These are phyloP conservation scores for Erythrocercus mccallii DNA, from an alignment of 2,113 vertebrate species.

Conservation along the genomic window DNA sequence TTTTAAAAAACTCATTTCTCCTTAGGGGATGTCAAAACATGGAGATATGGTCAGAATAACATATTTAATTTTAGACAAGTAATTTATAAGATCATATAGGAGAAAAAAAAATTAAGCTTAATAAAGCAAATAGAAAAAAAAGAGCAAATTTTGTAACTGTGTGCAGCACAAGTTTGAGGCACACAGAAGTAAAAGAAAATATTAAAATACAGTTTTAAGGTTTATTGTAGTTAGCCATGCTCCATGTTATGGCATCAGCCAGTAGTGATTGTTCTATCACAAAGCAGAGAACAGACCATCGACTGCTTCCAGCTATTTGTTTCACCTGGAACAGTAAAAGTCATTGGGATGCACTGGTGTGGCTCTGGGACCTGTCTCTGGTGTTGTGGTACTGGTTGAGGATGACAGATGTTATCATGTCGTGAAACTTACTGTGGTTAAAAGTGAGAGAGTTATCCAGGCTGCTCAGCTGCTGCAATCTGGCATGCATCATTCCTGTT, in stretches of 20 bases:
- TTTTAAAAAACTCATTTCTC: constrained; percentile 13
- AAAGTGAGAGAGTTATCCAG: constrained; percentile 99
- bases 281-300: constrained; percentile 4
- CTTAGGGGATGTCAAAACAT: constrained; percentile 65
- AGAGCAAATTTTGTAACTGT: neutral
- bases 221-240: neutral
- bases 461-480: constrained; percentile 99
- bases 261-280: neutral
- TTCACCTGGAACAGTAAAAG: constrained; percentile 67
- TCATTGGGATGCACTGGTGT: constrained; percentile 59
- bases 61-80: neutral
- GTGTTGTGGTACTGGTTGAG: constrained; percentile 68
- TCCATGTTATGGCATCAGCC: constrained; percentile 66
- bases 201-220: neutral
- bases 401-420: constrained; percentile 64
- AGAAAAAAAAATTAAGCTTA: neutral
- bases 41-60: constrained; percentile 47
- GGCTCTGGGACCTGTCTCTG: constrained; percentile 63
- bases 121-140: neutral
- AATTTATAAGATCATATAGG: neutral
- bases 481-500: constrained; percentile 98
- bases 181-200: neutral
- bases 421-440: constrained; percentile 97
- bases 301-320: neutral
- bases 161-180: neutral